phyloP scores from a whole-genome alignment of 2,797 vertebrate genomes.

The Enteromius radiatus region DNA sequence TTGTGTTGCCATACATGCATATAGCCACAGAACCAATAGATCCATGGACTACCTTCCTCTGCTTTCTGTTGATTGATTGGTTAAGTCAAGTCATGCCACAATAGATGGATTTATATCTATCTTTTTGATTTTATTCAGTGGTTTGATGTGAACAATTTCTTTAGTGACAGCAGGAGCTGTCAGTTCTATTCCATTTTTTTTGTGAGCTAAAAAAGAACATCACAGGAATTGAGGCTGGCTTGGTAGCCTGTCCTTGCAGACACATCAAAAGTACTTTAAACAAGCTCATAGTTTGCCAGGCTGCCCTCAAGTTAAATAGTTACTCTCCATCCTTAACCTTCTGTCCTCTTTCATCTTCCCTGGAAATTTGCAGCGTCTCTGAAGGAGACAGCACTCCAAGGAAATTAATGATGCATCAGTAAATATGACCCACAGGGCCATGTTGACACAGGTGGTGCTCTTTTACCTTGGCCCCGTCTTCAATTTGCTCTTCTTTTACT shows the following conservation, averaged over 20 bases:
- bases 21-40: background rate
- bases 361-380: conserved; percentile 43
- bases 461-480: conserved; percentile 47
- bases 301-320: conserved; percentile 57
- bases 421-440: conserved; percentile 44
- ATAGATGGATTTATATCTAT: background rate
- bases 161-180: conserved; percentile 11
- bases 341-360: conserved; percentile 60
- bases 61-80: conserved; percentile 2
- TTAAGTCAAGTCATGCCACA: background rate
- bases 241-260: conserved; percentile 29
- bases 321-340: conserved; percentile 47
- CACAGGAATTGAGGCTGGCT: conserved; percentile 18
- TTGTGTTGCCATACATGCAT: background rate
- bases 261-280: conserved; percentile 45
- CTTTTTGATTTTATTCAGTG: background rate
- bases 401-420: conserved; percentile 54
- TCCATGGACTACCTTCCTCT: background rate
- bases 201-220: conserved; percentile 21
- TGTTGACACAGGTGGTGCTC: conserved; percentile 63
- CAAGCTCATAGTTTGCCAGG: conserved; percentile 50
- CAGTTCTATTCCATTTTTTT: conserved; percentile 14
- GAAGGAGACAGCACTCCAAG: conserved; percentile 48
- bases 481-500: conserved; percentile 53
- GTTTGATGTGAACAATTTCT: background rate